Evolutionary conservation across 2,113 vertebrate species (phyloP).

Genomic region (Agelaius phoeniceus): DNA sequence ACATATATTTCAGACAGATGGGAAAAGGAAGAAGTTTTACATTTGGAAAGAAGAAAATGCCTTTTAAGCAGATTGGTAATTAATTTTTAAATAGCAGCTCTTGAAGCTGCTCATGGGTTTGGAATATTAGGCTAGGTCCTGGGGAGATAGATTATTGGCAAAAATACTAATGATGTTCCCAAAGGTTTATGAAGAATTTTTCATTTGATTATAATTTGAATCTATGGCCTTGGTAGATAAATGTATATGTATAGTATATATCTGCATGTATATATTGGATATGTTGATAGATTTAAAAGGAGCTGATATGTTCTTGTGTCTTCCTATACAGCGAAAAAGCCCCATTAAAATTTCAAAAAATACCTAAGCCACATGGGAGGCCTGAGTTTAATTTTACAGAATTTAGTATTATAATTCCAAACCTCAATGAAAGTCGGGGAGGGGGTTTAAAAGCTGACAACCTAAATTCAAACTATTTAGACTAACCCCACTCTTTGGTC

Average conservation of each 20-base stretch:
- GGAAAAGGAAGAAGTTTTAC: background rate
- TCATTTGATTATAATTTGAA: background rate
- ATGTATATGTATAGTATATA: background rate
- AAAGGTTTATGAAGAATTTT: conserved; percentile 20
- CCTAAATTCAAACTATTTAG: background rate
- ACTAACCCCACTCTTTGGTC: background rate
- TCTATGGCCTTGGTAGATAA: background rate
- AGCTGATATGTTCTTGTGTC: background rate
- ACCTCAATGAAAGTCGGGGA: background rate
- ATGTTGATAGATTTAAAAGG: background rate
- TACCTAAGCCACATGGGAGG: background rate
- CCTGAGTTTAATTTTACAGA: background rate
- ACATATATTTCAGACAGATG: background rate
- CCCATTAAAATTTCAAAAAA: background rate
- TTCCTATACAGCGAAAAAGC: background rate
- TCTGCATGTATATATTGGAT: background rate
- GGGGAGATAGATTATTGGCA: conserved; percentile 16
- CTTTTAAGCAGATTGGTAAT: conserved; percentile 34
- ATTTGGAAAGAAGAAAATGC: conserved; percentile 8
- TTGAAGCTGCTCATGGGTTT: conserved; percentile 42
- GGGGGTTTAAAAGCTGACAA: background rate
- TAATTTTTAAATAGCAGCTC: conserved; percentile 49
- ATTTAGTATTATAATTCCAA: background rate
- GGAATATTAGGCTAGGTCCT: conserved; percentile 42
- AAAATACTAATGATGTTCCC: conserved; percentile 28